A percentile compares a stretch with the other conserved stretches of the same genome.
Evolutionary conservation across 1,140 invertebrate genomes (phyloP).

Genomic region (Luehdorfia chinensis): DNA sequence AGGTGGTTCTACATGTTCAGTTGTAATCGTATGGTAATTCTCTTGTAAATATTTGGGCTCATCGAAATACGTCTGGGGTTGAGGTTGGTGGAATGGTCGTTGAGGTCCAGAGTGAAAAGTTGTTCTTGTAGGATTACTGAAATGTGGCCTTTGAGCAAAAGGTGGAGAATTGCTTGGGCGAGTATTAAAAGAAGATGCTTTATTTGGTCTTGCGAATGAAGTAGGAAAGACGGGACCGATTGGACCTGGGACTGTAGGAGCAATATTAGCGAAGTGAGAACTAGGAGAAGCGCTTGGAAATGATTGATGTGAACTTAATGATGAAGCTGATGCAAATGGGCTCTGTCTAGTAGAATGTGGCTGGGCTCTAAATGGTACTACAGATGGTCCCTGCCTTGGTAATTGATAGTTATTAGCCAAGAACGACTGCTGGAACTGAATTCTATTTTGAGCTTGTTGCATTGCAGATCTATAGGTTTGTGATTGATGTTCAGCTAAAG

Average conservation of each 20-base stretch:
- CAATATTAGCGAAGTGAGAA: constrained; percentile 40
- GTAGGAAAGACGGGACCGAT: constrained; percentile 39
- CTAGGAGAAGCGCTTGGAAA: constrained; percentile 50
- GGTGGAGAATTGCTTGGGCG: constrained; percentile 42
- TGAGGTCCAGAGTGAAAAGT: constrained; percentile 65
- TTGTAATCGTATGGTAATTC: constrained; percentile 76
- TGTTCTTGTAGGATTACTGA: constrained; percentile 49
- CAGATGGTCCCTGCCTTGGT: constrained; percentile 61
- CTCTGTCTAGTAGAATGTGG: constrained; percentile 58
- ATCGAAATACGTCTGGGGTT: constrained; percentile 60
- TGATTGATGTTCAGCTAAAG: constrained; percentile 37
- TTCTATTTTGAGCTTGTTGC: constrained; percentile 60
- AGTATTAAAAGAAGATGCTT: constrained; percentile 42
- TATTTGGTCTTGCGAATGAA: constrained; percentile 47
- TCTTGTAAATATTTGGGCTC: constrained; percentile 76
- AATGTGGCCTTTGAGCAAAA: constrained; percentile 51
- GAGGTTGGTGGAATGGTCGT: constrained; percentile 63
- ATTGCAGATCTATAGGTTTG: constrained; percentile 38
- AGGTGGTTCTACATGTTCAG: constrained; percentile 64
- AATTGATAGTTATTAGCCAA: constrained; percentile 61
- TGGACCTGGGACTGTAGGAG: constrained; percentile 50
- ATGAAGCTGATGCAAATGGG: constrained; percentile 49
- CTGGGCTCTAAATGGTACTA: constrained; percentile 57
- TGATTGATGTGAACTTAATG: constrained; percentile 35
- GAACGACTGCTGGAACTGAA: constrained; percentile 72